Conservation (phyloP, 2,888 invertebrate genomes). For the Mesorhabditis spiculigera region DNA sequence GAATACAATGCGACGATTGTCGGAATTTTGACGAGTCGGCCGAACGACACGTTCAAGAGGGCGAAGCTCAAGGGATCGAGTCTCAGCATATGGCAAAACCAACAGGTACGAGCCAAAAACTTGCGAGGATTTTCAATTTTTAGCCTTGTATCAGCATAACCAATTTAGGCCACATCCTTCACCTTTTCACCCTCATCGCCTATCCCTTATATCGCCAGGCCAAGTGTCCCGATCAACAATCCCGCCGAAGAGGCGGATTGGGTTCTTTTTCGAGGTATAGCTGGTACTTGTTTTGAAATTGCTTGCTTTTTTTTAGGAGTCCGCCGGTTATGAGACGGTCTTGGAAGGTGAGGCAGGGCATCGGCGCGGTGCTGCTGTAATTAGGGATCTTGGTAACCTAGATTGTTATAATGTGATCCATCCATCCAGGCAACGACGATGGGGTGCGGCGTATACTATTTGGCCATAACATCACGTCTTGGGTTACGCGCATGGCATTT, state of each 20-base stretch:
- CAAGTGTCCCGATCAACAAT: constrained; percentile 16
- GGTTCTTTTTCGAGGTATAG: constrained; percentile 87
- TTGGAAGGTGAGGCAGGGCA: constrained; percentile 11
- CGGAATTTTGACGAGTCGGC: constrained; percentile 34
- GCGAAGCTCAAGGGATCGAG: constrained; percentile 30
- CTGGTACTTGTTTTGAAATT: constrained; percentile 10
- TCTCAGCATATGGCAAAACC: constrained; percentile 40
- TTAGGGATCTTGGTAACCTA: constrained; percentile 20
- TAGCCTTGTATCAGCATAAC: neutral
- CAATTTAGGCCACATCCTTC: neutral
- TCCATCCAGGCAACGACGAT: constrained; percentile 17
- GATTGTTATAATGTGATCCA: neutral
- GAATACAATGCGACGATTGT: constrained; percentile 69
- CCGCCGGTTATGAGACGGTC: constrained; percentile 9
- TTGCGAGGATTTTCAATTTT: neutral
- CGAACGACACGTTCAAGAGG: constrained; percentile 25
- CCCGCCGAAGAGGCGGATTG: constrained; percentile 74
- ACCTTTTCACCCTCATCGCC: constrained; percentile 67
- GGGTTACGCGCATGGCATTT: constrained; percentile 31
- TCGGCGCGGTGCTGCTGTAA: constrained; percentile 13
- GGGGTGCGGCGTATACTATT: constrained; percentile 28
- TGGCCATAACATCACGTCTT: constrained; percentile 76
- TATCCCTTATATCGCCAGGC: constrained; percentile 73
- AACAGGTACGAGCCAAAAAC: constrained; percentile 19
- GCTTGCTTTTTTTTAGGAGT: neutral